These are phyloP conservation scores for Anastatus disparis DNA, from an alignment of 1,140 invertebrate species.

Conservation along the genomic window DNA sequence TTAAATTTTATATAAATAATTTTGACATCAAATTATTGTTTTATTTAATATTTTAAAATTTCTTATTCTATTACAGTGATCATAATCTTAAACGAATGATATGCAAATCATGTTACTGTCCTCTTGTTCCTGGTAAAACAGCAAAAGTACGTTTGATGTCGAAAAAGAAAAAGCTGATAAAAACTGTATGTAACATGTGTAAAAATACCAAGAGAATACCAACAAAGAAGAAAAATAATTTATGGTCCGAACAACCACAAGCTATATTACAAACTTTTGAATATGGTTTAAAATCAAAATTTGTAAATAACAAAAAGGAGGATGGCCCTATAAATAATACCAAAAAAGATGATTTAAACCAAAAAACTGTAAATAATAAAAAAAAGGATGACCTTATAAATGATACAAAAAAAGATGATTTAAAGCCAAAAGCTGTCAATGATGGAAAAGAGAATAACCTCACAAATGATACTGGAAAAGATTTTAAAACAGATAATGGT, in stretches of 20 bases:
- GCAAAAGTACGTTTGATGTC: conserved; percentile 57
- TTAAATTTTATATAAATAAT: background rate
- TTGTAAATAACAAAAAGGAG: background rate
- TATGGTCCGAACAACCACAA: conserved; percentile 57
- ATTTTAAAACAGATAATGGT: too few species aligned
- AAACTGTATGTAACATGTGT: conserved; percentile 57
- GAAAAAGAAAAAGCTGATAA: conserved; percentile 56
- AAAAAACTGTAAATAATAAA: background rate
- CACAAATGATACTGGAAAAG: too few species aligned
- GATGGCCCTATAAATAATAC: background rate
- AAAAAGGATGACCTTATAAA: background rate
- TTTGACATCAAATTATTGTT: background rate
- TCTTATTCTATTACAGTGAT: conserved; percentile 51
- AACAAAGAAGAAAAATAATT: conserved; percentile 52
- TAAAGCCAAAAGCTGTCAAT: too few species aligned
- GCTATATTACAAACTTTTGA: conserved; percentile 53
- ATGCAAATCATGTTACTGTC: conserved; percentile 60
- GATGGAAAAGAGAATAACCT: too few species aligned
- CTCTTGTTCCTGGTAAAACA: conserved; percentile 62
- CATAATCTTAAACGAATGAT: conserved; percentile 59
- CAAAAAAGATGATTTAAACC: background rate
- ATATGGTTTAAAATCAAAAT: conserved; percentile 49
- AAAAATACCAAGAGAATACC: conserved; percentile 52
- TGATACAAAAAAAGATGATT: too few species aligned
- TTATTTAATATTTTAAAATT: conserved; percentile 3